A percentile compares a stretch with the other conserved stretches of the same genome.
These are phyloP conservation scores for Pasiphila rectangulata DNA, from an alignment of 2,888 invertebrate genomes.

Conservation along the genomic window DNA sequence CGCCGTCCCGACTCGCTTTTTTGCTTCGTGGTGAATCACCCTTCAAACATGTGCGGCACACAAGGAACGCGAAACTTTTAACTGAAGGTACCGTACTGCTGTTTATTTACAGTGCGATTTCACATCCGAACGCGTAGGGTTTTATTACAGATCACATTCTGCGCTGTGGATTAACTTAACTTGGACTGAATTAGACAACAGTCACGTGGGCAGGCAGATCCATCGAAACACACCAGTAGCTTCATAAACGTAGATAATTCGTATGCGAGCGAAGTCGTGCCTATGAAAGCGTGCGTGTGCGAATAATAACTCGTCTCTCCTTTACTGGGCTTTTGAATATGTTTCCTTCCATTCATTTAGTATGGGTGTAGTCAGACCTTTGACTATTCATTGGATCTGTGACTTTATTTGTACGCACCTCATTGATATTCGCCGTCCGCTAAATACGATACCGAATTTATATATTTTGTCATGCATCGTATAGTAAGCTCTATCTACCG, in stretches of 20 bases:
- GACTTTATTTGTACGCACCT: conserved; percentile 37
- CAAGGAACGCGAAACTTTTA: conserved; percentile 50
- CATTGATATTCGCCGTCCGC: conserved; percentile 66
- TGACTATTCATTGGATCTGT: conserved; percentile 26
- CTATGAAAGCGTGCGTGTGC: conserved; percentile 8
- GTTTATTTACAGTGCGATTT: conserved; percentile 29
- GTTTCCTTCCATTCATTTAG: conserved; percentile 33
- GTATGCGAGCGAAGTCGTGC: conserved; percentile 11
- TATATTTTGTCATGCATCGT: neutral
- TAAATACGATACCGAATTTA: neutral
- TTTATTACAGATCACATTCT: neutral
- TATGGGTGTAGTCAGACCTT: conserved; percentile 36
- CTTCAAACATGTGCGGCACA: conserved; percentile 62
- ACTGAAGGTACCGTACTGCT: conserved; percentile 38
- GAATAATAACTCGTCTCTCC: conserved; percentile 12
- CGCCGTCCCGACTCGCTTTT: conserved; percentile 60
- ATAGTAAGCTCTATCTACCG: neutral
- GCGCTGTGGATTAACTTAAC: neutral
- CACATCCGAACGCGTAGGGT: conserved; percentile 21
- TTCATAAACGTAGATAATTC: neutral
- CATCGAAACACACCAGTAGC: neutral
- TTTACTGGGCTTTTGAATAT: conserved; percentile 20
- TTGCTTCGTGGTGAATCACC: conserved; percentile 71
- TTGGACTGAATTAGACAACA: neutral
- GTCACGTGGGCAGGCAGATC: neutral